Evolutionary conservation across 2,113 vertebrate species (phyloP).

Genomic region (Anthoscopus minutus): DNA sequence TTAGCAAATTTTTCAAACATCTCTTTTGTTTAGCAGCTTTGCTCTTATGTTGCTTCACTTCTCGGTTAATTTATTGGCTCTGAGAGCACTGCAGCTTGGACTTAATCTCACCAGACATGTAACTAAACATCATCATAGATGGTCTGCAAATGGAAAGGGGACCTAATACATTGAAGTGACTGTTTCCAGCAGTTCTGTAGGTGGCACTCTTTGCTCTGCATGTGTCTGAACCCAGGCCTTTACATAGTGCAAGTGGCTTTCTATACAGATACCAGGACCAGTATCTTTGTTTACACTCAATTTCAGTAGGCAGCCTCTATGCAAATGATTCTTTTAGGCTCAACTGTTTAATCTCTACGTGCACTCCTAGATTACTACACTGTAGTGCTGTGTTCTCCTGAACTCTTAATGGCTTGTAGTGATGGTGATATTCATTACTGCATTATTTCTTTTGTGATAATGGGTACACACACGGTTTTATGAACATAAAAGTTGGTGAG

Average conservation of each 20-base stretch:
- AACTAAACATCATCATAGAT: not conserved
- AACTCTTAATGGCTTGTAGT: not conserved
- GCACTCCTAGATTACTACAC: not conserved
- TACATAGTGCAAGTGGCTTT: not conserved
- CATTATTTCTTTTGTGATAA: not conserved
- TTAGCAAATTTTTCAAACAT: not conserved
- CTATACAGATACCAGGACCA: fast-evolving
- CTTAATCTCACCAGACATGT: not conserved
- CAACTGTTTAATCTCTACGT: not conserved
- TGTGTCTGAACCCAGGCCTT: not conserved
- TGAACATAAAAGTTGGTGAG: not conserved
- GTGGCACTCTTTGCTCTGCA: slow-evolving; percentile 49
- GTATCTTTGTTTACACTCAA: not conserved
- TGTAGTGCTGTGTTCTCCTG: not conserved
- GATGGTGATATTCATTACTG: not conserved
- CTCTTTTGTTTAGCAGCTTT: not conserved
- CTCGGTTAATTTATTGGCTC: not conserved
- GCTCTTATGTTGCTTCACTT: not conserved
- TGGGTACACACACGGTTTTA: not conserved
- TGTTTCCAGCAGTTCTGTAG: slow-evolving; percentile 36
- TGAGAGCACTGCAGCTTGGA: not conserved
- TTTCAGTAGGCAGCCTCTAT: not conserved
- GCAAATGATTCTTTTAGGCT: not conserved
- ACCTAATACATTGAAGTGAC: not conserved
- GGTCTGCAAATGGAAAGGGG: not conserved